Conservation (phyloP, 1,140 invertebrate species). For the Protaetia brevitarsis region DNA sequence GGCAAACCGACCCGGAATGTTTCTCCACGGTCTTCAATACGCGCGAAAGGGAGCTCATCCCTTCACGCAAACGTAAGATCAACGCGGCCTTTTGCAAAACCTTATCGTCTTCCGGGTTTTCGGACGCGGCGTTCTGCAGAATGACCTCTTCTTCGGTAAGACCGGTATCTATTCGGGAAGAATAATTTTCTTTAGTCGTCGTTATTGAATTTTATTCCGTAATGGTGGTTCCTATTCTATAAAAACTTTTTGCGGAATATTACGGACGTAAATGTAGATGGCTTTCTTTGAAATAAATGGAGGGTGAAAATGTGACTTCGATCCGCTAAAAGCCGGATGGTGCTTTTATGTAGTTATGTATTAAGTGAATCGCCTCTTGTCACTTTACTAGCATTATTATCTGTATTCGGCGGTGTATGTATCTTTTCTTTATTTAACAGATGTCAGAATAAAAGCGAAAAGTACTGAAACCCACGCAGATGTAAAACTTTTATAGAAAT, state of each 20-base stretch:
- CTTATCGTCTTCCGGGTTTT: constrained; percentile 70
- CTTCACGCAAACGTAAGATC: constrained; percentile 80
- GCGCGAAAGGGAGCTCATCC: constrained; percentile 77
- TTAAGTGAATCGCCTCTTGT: constrained; percentile 29
- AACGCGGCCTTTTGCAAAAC: constrained; percentile 71
- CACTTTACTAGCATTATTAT: constrained; percentile 36
- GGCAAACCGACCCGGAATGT: constrained; percentile 79
- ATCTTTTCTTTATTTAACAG: no score
- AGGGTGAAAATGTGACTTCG: constrained; percentile 43
- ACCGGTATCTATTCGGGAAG: constrained; percentile 61
- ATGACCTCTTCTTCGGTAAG: constrained; percentile 88
- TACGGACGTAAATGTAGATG: constrained; percentile 18
- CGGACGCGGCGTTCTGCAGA: constrained; percentile 72
- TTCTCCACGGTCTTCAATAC: constrained; percentile 91
- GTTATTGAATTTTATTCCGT: neutral
- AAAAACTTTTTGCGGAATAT: constrained; percentile 2
- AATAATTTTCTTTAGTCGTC: constrained; percentile 17
- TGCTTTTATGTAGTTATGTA: constrained; percentile 26
- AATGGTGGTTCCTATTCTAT: constrained; percentile 4
- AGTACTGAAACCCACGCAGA: no score
- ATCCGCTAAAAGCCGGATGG: constrained; percentile 35
- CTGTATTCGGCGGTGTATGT: neutral
- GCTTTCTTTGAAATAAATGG: constrained; percentile 33
- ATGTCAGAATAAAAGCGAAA: no score
- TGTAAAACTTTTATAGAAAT: no score